Conservation (phyloP, 2,797 vertebrate genomes). For the Sebastes miniatus region DNA sequence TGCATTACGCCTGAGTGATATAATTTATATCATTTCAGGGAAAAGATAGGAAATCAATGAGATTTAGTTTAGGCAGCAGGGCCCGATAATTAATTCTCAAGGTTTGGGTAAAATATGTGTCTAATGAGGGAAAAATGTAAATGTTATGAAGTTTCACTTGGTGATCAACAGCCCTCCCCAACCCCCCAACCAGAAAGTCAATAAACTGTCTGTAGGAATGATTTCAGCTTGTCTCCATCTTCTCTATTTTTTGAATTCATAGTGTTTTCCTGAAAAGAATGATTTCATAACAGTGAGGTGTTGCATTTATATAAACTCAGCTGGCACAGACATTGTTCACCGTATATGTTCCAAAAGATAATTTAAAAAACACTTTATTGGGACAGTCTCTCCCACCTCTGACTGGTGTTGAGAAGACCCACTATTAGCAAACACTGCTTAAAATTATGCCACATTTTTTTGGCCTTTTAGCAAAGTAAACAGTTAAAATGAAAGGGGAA, state of each 20-base stretch:
- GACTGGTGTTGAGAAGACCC: constrained; percentile 10
- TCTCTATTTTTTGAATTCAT: neutral
- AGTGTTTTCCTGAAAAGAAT: constrained; percentile 8
- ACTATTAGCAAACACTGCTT: constrained; percentile 34
- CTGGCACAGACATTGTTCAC: neutral
- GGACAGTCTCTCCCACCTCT: neutral
- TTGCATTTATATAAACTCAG: neutral
- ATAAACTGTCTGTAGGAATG: constrained; percentile 44
- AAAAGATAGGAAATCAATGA: constrained; percentile 64
- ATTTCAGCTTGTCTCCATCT: constrained; percentile 1
- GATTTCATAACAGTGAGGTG: neutral
- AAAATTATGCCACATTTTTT: constrained; percentile 39
- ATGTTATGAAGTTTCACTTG: constrained; percentile 58
- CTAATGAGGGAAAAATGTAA: constrained; percentile 72
- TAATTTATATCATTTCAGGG: constrained; percentile 66
- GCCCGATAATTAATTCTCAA: constrained; percentile 73
- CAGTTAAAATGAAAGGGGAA: constrained; percentile 51
- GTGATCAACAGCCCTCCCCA: neutral
- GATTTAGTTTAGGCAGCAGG: constrained; percentile 46
- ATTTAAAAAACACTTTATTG: neutral
- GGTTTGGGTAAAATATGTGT: constrained; percentile 63
- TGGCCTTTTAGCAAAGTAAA: constrained; percentile 51
- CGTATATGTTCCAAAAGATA: neutral
- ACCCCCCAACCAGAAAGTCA: constrained; percentile 25
- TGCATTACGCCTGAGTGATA: constrained; percentile 66